Base-by-base conservation (phyloP, 2,888 invertebrate species). In the Eucriotettix oculatus region DNA sequence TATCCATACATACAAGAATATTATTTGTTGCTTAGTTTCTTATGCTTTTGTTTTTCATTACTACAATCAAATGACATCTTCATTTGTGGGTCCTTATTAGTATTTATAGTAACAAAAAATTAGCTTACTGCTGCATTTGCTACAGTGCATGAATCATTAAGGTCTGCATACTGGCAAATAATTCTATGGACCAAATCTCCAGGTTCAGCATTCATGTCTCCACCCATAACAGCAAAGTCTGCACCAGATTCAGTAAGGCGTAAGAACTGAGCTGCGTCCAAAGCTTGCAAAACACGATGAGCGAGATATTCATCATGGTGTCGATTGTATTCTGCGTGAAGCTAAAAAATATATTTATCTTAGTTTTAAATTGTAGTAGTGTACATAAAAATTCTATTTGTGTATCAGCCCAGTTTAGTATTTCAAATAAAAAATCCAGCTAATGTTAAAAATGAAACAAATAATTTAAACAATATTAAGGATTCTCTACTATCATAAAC, bases 181-280 rank as follows among this genome's bases (percentile, higher is more conserved):
- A 64, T 60, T 76, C 79, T 80, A 69, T 86, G 89, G 0, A 90
- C 83, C 64, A 93, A 77, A 73, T 96, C 93, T 41, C 82, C 82
- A 1, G 96, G 92, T 68, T 89, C 89, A 14, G 93, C 83, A 72
- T 99, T 99, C 58, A 99, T 80, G 76, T 99, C 99, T 1, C 99
- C 99, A 29, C 90, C 93, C 60, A 97, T 76, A 66, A 99, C 82
- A 58, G 87, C 84, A 40, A 93, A 76, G 73, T 96, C 93, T 1
- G 87, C 86, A 60, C 81, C 78, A 12, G 79, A 78, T 54, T 86
- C 82, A 0, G 95, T 96, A 68, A 91, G 79, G 68, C 86, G 85
- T 61, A 99, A 86, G 73, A 98, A 94, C 77, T 97, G 93, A 62
- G 93, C 91, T 60, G 94, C 87, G 69, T 98, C 93, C 71, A 90